A percentile compares a stretch with the other conserved stretches of the same genome.
phyloP scores from a whole-genome alignment of 2,797 vertebrate species.

The Pyrocephalus nanus region DNA sequence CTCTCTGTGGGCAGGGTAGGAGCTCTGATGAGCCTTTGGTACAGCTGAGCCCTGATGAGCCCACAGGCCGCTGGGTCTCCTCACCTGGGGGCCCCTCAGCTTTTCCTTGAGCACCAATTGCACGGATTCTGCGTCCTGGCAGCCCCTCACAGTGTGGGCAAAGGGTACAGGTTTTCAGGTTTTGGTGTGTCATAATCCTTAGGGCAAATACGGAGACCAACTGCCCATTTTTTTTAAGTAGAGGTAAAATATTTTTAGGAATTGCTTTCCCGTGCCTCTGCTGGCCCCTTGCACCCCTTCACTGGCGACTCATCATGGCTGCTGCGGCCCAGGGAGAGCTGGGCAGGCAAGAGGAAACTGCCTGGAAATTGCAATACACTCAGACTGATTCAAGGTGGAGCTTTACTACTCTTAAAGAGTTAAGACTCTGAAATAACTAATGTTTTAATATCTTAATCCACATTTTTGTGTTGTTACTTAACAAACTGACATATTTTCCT shows the following conservation, averaged over 20 bases:
- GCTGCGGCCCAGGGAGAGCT: neutral
- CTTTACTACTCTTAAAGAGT: neutral
- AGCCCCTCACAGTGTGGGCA: fast-evolving
- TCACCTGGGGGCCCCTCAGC: fast-evolving
- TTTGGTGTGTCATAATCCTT: neutral
- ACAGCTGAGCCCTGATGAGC: neutral
- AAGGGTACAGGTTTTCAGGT: neutral
- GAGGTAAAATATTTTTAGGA: neutral
- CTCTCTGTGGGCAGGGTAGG: neutral
- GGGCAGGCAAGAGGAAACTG: neutral
- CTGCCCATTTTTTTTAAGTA: neutral
- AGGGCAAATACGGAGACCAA: fast-evolving
- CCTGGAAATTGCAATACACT: neutral
- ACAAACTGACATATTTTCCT: neutral
- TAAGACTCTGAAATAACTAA: neutral
- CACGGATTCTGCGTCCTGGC: neutral
- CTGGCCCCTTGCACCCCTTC: neutral
- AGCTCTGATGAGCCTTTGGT: fast-evolving
- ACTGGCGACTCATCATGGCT: fast-evolving
- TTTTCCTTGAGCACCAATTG: fast-evolving
- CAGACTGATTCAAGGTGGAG: neutral
- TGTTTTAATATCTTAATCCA: neutral
- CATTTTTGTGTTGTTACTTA: neutral
- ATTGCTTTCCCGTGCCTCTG: neutral
- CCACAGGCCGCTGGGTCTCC: neutral